These are phyloP conservation scores for Genyomyrus donnyi DNA, from an alignment of 2,113 vertebrate species.

Conservation along the genomic window DNA sequence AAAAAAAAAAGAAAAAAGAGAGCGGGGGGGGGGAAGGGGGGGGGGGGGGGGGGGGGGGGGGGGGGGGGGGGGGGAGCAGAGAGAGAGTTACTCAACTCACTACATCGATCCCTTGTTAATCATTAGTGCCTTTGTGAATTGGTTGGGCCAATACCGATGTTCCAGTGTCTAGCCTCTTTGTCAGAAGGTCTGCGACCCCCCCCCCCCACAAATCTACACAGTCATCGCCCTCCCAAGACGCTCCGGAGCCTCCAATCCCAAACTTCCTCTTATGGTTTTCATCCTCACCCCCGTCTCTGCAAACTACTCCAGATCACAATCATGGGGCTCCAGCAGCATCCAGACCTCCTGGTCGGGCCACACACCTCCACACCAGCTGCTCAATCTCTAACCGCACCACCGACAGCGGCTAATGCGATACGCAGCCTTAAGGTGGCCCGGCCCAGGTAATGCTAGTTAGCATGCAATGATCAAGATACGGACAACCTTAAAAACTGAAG, in stretches of 20 bases:
- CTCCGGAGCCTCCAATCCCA: background rate
- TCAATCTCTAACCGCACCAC: background rate
- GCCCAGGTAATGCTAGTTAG: background rate
- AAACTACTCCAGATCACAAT: slow-evolving; percentile 3
- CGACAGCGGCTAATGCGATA: background rate
- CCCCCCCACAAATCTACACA: background rate
- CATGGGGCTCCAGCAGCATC: background rate
- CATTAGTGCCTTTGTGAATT: background rate
- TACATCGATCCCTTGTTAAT: background rate
- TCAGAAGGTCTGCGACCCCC: background rate
- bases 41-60: background rate
- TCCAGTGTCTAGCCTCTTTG: background rate
- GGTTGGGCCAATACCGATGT: background rate
- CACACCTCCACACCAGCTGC: background rate
- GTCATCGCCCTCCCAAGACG: background rate
- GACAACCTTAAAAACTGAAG: background rate
- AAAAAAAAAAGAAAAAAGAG: too few species aligned
- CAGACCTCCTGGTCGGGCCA: background rate
- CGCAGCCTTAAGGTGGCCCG: background rate
- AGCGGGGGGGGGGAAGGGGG: background rate
- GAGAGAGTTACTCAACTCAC: background rate
- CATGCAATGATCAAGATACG: background rate
- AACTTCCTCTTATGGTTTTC: slow-evolving; percentile 7
- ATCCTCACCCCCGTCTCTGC: background rate
- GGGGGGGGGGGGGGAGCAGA: background rate